These are phyloP conservation scores for Sebastiscus albofasciatus DNA, from an alignment of 2,797 vertebrate genomes.

Conservation along the genomic window DNA sequence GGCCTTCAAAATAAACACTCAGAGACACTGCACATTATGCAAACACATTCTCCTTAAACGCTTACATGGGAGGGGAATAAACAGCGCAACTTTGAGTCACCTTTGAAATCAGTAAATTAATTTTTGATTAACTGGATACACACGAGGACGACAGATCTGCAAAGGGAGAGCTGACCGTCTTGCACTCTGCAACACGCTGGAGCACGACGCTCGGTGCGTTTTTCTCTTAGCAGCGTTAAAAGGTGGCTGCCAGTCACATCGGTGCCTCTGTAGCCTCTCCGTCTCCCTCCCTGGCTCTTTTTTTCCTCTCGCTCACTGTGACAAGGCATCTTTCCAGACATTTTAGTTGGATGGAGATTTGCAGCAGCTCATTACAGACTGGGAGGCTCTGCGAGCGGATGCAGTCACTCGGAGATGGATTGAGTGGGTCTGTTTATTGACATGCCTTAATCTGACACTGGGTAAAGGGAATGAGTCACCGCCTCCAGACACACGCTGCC, in stretches of 20 bases:
- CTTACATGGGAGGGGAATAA: constrained; percentile 56
- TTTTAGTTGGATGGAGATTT: constrained; percentile 83
- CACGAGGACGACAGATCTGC: constrained; percentile 1
- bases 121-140: constrained; percentile 43
- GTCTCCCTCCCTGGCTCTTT: constrained; percentile 40
- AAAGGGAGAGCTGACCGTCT: constrained; percentile 23
- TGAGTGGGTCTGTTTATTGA: constrained; percentile 86
- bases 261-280: constrained; percentile 47
- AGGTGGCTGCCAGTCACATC: constrained; percentile 65
- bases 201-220: constrained; percentile 17
- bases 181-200: constrained; percentile 7
- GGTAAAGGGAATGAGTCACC: constrained; percentile 82
- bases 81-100: constrained; percentile 38
- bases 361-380: constrained; percentile 84
- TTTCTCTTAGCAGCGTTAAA: constrained; percentile 48
- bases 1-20: constrained; percentile 72
- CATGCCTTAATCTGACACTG: constrained; percentile 86
- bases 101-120: constrained; percentile 52
- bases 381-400: constrained; percentile 76
- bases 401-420: constrained; percentile 84
- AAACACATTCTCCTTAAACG: constrained; percentile 65
- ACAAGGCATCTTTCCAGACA: constrained; percentile 82
- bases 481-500: constrained; percentile 72
- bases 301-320: constrained; percentile 64
- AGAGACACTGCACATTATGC: constrained; percentile 66